Evolutionary conservation across 2,113 vertebrate genomes (phyloP).

Genomic region (Ranitomeya variabilis): DNA sequence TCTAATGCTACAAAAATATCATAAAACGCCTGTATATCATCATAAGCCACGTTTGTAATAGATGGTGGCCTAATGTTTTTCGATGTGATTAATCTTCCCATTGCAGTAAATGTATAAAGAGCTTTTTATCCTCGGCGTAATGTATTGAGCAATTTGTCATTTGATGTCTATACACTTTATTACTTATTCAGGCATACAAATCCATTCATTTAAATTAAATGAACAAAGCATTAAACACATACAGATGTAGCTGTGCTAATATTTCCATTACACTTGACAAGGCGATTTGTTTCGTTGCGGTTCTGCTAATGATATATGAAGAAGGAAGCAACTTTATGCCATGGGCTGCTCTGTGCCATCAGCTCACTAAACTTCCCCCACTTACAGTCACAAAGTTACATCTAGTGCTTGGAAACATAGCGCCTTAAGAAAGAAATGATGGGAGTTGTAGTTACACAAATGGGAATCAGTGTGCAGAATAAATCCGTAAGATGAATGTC

Average conservation of each 20-base stretch:
- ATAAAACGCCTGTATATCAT: neutral
- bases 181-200: slow-evolving; percentile 31
- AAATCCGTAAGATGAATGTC: neutral
- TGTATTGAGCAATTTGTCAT: slow-evolving; percentile 26
- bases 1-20: neutral
- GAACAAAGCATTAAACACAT: slow-evolving; percentile 47
- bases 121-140: neutral
- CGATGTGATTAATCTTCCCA: neutral
- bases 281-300: slow-evolving; percentile 18
- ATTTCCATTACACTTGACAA: slow-evolving; percentile 37
- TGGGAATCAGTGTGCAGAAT: neutral
- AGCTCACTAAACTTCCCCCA: neutral
- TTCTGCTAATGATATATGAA: slow-evolving; percentile 26
- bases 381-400: neutral
- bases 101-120: neutral
- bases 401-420: neutral
- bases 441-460: neutral
- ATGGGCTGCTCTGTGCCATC: neutral
- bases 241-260: slow-evolving; percentile 42
- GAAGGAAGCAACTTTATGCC: neutral
- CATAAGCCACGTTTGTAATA: neutral
- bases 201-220: slow-evolving; percentile 36
- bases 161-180: slow-evolving; percentile 30
- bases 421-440: neutral
- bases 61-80: neutral